Evolutionary conservation across 2,797 vertebrate species (phyloP).

Genomic region (Heliangelus exortis): DNA sequence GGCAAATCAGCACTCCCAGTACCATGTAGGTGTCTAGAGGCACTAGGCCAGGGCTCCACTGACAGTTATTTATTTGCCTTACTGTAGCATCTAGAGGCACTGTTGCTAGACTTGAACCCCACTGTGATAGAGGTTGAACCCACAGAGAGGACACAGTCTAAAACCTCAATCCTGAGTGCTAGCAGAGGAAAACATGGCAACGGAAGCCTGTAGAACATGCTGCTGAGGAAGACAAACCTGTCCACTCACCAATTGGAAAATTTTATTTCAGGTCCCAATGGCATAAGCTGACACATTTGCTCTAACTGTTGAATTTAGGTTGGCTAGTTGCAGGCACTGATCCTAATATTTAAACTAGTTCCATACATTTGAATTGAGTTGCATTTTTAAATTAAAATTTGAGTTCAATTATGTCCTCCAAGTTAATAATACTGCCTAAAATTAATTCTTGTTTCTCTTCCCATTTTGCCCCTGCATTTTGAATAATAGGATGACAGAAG

Average conservation of each 20-base stretch:
- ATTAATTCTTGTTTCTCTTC: background rate
- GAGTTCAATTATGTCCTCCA: background rate
- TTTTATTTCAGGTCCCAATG: background rate
- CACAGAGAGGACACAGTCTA: background rate
- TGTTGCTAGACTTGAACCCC: background rate
- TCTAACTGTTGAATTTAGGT: background rate
- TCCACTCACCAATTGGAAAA: background rate
- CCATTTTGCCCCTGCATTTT: background rate
- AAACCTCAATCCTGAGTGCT: background rate
- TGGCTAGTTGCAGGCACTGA: background rate
- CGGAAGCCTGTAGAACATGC: no score
- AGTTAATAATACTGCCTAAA: background rate
- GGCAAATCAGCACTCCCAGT: conserved; percentile 22
- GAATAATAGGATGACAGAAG: background rate
- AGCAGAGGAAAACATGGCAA: no score
- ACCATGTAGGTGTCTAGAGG: background rate
- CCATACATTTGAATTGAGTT: background rate
- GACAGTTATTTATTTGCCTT: background rate
- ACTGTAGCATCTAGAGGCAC: background rate
- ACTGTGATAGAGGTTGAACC: background rate
- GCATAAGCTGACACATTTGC: background rate
- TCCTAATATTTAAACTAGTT: background rate
- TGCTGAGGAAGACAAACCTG: background rate
- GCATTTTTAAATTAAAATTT: background rate
- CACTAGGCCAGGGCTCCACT: background rate